These are phyloP conservation scores for Cantharis flavilabris DNA, from an alignment of 2,888 invertebrate species.

Conservation along the genomic window DNA sequence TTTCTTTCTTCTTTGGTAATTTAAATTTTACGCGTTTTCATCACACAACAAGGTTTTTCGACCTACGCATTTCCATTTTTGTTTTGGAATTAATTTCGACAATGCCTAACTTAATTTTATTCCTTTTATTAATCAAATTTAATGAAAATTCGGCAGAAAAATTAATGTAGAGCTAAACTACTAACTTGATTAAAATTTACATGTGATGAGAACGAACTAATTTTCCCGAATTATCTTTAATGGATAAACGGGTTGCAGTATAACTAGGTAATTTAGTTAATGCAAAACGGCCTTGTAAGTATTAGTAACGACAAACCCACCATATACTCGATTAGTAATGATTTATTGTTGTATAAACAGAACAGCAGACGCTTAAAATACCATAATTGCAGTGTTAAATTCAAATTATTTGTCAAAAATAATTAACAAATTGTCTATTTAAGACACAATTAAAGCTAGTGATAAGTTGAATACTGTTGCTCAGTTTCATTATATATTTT, in stretches of 20 bases:
- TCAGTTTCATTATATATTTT: too few species aligned
- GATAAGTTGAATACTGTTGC: too few species aligned
- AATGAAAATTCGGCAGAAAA: not conserved
- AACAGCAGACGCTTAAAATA: not conserved
- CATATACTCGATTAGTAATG: not conserved
- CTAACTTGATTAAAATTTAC: not conserved
- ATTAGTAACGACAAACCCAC: not conserved
- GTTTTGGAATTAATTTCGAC: not conserved
- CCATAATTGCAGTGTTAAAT: not conserved
- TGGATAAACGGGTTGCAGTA: slow-evolving; percentile 8
- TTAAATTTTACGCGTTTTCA: not conserved
- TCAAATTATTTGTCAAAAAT: not conserved
- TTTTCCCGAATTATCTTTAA: not conserved
- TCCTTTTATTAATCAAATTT: not conserved
- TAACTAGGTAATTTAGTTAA: slow-evolving; percentile 8
- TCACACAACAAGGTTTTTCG: not conserved
- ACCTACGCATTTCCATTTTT: not conserved
- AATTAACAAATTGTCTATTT: too few species aligned
- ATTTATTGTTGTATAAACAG: not conserved
- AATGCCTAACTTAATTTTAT: not conserved
- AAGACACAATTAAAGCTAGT: too few species aligned
- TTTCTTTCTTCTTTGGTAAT: not conserved
- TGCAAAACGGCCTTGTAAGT: slow-evolving; percentile 5
- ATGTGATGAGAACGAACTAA: not conserved
- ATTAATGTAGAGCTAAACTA: not conserved